Percentiles rank a stretch among this genome's conserved stretches.
phyloP scores from a whole-genome alignment of 2,797 vertebrate genomes.

The Enteromius argenteus region DNA sequence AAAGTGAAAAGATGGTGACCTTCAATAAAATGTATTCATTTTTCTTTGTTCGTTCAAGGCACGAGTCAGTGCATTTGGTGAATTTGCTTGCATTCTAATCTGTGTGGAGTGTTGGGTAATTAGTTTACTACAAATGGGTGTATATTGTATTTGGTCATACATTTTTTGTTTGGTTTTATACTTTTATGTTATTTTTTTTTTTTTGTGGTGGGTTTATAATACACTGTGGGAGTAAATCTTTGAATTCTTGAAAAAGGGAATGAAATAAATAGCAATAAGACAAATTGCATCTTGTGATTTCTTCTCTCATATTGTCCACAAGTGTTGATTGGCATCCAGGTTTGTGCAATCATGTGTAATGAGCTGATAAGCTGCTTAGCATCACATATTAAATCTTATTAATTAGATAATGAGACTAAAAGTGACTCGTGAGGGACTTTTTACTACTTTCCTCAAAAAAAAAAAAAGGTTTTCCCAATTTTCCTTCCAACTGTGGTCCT shows the following conservation, averaged over 20 bases:
- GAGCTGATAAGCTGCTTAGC: neutral
- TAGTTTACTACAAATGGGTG: neutral
- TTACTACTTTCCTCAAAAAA: too few relatives aligned
- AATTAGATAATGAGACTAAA: neutral
- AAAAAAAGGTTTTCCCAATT: neutral
- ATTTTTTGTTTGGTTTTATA: neutral
- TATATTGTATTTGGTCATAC: neutral
- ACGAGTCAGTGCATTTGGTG: neutral
- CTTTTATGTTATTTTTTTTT: neutral
- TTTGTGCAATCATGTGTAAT: neutral
- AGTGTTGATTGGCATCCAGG: neutral
- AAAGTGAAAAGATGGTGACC: constrained; percentile 77
- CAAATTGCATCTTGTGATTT: constrained; percentile 16
- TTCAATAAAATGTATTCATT: constrained; percentile 39
- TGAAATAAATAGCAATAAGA: constrained; percentile 53
- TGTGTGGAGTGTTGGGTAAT: neutral
- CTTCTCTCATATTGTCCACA: neutral
- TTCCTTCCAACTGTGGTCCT: neutral
- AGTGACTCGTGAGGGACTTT: neutral
- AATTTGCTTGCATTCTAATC: neutral
- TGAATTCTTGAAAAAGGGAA: constrained; percentile 23
- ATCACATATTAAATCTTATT: neutral
- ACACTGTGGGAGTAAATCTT: constrained; percentile 17
- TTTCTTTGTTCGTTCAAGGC: neutral
- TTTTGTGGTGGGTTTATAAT: neutral